These are phyloP conservation scores for Tortricodes alternella DNA, from an alignment of 2,888 invertebrate genomes.

Conservation along the genomic window DNA sequence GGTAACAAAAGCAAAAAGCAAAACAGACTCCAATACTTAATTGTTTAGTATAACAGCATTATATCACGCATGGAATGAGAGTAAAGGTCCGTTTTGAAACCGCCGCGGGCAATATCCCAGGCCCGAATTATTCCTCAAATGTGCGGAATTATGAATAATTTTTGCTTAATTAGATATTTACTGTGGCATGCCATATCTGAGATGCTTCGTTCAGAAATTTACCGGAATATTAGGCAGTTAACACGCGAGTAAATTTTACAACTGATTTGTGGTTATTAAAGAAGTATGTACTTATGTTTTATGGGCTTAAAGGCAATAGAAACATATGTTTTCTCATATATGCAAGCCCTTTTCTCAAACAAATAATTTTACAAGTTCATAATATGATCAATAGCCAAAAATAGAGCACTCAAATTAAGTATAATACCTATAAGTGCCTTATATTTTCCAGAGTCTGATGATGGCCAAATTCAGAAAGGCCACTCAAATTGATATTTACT, in stretches of 20 bases:
- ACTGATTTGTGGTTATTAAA: slow-evolving; percentile 9
- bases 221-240: slow-evolving; percentile 36
- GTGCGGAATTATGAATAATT: slow-evolving; percentile 44
- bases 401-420: no score
- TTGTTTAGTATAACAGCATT: neutral
- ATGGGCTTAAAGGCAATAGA: no score
- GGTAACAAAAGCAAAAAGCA: no score
- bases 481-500: no score
- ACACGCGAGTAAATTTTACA: slow-evolving; percentile 33
- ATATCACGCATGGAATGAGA: slow-evolving; percentile 36
- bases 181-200: slow-evolving; percentile 46
- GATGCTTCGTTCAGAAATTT: slow-evolving; percentile 16
- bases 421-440: no score
- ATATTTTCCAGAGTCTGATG: no score
- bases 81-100: slow-evolving; percentile 41
- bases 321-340: no score
- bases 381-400: no score
- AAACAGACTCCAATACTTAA: no score
- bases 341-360: no score
- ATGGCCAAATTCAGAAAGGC: no score
- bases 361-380: no score
- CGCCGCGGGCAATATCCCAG: slow-evolving; percentile 62
- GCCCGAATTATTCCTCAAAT: slow-evolving; percentile 41
- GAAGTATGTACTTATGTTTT: neutral
- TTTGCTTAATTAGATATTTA: slow-evolving; percentile 40